Conservation (phyloP, 2,113 vertebrate species). For the Siniperca chuatsi region DNA sequence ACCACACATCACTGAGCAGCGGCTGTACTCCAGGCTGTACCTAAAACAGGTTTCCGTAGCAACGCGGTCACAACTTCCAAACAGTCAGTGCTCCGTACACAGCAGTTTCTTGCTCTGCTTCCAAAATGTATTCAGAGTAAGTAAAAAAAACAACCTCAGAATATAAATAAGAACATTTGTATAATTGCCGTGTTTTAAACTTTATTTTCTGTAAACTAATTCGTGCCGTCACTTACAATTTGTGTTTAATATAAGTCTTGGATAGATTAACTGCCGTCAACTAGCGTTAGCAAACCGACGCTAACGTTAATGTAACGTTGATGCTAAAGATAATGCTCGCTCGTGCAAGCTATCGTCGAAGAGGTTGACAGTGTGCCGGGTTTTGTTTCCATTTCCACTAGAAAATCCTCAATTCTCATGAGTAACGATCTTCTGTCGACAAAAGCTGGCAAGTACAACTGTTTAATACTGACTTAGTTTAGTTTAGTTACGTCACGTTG, state of each 20-base stretch:
- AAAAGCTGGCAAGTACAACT: conserved; percentile 72
- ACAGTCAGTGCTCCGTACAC: conserved; percentile 23
- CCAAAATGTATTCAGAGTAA: conserved; percentile 66
- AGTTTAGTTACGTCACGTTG: not conserved
- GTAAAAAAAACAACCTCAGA: not conserved
- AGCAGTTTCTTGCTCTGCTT: not conserved
- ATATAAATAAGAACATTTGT: not conserved
- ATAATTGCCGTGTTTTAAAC: not conserved
- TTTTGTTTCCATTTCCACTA: conserved; percentile 57
- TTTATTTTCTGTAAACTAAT: not conserved
- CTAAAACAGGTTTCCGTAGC: conserved; percentile 41
- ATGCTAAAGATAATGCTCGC: not conserved
- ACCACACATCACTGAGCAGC: conserved; percentile 1
- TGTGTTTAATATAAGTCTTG: not conserved
- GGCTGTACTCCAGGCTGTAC: not conserved
- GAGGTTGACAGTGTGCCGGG: conserved; percentile 27
- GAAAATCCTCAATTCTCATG: conserved; percentile 41
- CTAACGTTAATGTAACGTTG: not conserved
- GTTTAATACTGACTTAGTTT: not conserved
- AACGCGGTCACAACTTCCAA: conserved; percentile 51
- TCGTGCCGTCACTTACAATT: too few relatives aligned
- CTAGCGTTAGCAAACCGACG: not conserved
- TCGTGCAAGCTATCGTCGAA: not conserved
- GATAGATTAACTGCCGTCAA: not conserved
- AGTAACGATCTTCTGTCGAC: conserved; percentile 40